Evolutionary conservation across 2,113 vertebrate species (phyloP).

Genomic region (Ictalurus punctatus): DNA sequence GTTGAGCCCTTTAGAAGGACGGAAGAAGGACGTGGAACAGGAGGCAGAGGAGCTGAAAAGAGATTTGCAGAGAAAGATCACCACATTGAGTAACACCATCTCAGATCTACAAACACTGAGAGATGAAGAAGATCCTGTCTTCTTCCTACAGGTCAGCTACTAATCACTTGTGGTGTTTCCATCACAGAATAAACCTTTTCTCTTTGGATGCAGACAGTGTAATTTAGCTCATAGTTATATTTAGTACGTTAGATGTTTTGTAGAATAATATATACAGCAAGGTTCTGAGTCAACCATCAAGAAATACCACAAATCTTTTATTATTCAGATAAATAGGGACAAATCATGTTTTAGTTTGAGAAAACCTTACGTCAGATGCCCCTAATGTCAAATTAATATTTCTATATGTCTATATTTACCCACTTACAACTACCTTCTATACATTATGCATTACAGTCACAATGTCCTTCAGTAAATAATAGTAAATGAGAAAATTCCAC

Average conservation of each 20-base stretch:
- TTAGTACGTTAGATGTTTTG: background rate
- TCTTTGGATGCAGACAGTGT: background rate
- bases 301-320: background rate
- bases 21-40: conserved; percentile 26
- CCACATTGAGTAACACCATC: conserved; percentile 4
- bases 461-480: background rate
- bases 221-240: background rate
- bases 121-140: conserved; percentile 60
- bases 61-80: conserved; percentile 52
- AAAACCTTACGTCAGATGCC: background rate
- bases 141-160: conserved; percentile 66
- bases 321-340: background rate
- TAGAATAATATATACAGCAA: background rate
- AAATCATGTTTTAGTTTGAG: background rate
- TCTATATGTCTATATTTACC: background rate
- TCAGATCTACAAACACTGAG: conserved; percentile 40
- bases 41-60: conserved; percentile 32
- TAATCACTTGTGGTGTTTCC: background rate
- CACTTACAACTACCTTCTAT: background rate
- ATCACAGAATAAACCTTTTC: background rate
- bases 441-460: background rate
- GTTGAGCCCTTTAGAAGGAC: conserved; percentile 51
- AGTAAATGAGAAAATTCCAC: too few relatives aligned
- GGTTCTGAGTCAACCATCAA: background rate
- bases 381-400: background rate